A percentile compares a stretch with the other conserved stretches of the same genome.
These are phyloP conservation scores for Furcula furcula DNA, from an alignment of 2,888 invertebrate species.

Conservation along the genomic window DNA sequence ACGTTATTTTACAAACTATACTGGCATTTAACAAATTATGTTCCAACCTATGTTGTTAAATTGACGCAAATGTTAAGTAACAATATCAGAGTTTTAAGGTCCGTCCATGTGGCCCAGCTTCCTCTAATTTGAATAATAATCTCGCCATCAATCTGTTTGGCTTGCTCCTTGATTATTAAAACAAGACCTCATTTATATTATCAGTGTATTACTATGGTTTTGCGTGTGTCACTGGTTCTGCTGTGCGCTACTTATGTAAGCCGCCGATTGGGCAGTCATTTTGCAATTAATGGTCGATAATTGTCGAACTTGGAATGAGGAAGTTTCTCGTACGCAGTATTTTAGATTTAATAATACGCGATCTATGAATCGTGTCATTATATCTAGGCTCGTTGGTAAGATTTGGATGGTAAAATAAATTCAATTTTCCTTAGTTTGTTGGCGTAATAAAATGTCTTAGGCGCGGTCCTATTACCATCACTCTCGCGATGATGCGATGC, in stretches of 20 bases:
- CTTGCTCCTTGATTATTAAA: conserved; percentile 50
- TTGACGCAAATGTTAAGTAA: neutral
- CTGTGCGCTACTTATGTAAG: conserved; percentile 5
- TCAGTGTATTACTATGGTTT: conserved; percentile 31
- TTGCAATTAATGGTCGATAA: neutral
- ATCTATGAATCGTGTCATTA: too few species aligned
- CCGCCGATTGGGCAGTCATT: conserved; percentile 1
- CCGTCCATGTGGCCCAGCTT: conserved; percentile 24
- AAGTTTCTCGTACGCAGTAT: neutral
- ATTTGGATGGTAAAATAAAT: too few species aligned
- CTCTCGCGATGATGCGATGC: too few species aligned
- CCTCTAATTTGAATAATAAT: conserved; percentile 56
- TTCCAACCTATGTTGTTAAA: neutral
- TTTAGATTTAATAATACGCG: too few species aligned
- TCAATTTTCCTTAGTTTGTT: too few species aligned
- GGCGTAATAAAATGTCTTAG: too few species aligned
- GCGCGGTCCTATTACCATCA: too few species aligned
- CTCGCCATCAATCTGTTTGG: conserved; percentile 51
- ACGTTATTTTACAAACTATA: too few species aligned
- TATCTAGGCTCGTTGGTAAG: too few species aligned
- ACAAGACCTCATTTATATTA: conserved; percentile 49
- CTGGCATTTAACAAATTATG: too few species aligned
- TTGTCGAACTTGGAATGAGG: neutral
- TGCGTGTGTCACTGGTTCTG: conserved; percentile 18
- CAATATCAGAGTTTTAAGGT: conserved; percentile 12